Evolutionary conservation across 2,888 invertebrate species (phyloP).

Genomic region (Heliothis peltigera): DNA sequence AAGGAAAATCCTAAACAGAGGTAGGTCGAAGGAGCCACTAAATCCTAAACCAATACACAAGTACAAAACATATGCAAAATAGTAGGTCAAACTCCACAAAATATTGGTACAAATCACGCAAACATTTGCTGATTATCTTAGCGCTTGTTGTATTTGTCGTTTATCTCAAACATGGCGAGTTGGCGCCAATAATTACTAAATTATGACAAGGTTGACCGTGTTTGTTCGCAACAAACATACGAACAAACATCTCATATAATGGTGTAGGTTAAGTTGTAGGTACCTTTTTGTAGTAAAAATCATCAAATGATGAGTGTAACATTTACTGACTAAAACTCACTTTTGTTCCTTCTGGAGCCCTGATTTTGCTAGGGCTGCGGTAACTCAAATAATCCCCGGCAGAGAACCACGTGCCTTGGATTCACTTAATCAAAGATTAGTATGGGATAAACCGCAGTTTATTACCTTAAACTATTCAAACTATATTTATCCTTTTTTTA

Average conservation of each 20-base stretch:
- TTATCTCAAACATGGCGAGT: slow-evolving; percentile 52
- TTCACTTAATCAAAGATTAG: slow-evolving; percentile 27
- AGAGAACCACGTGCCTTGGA: too few relatives aligned
- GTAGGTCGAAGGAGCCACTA: not conserved
- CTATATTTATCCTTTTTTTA: too few relatives aligned
- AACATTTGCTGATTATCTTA: slow-evolving; percentile 53
- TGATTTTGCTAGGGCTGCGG: too few relatives aligned
- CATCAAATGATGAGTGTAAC: too few relatives aligned
- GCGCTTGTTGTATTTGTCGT: slow-evolving; percentile 35
- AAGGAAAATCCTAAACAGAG: slow-evolving; percentile 4
- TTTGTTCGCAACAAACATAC: slow-evolving; percentile 53
- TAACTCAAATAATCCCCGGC: too few relatives aligned
- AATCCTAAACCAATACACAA: slow-evolving; percentile 14
- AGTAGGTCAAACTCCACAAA: slow-evolving; percentile 35
- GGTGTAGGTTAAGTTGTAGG: slow-evolving; percentile 33
- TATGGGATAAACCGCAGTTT: too few relatives aligned
- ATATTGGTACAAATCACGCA: slow-evolving; percentile 39
- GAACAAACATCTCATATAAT: slow-evolving; percentile 31
- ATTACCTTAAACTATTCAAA: too few relatives aligned
- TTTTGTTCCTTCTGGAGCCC: too few relatives aligned
- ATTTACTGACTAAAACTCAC: too few relatives aligned
- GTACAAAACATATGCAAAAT: slow-evolving; percentile 26
- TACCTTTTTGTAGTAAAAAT: too few relatives aligned
- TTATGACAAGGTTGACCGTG: slow-evolving; percentile 64
- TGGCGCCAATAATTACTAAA: slow-evolving; percentile 62